Conservation (phyloP, 2,888 invertebrate species). For the Toxonevra muliebris region DNA sequence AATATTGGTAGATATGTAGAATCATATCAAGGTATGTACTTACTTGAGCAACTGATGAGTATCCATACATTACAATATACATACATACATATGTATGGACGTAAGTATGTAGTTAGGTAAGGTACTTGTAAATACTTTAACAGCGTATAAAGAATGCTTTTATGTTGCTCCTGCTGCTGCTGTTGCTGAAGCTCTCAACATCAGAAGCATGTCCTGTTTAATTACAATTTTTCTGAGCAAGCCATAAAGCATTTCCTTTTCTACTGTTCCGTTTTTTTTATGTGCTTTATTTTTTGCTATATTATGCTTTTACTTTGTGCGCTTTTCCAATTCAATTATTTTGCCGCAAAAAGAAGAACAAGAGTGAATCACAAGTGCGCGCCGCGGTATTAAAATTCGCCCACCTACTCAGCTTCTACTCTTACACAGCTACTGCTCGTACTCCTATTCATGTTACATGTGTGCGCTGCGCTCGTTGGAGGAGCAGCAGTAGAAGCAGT, state of each 20-base stretch:
- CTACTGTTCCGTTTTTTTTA: background rate
- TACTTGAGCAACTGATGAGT: background rate
- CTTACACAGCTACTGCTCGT: too few relatives aligned
- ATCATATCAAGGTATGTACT: too few relatives aligned
- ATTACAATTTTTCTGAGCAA: slow-evolving; percentile 44
- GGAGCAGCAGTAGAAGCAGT: too few relatives aligned
- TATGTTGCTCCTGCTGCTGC: background rate
- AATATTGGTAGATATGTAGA: too few relatives aligned
- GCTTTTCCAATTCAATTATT: slow-evolving; percentile 48
- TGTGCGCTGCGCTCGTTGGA: too few relatives aligned
- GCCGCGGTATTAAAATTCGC: slow-evolving; percentile 17
- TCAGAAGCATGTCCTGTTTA: slow-evolving; percentile 45
- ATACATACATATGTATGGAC: background rate
- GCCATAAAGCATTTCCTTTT: slow-evolving; percentile 43
- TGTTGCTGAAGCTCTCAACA: slow-evolving; percentile 27
- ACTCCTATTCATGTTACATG: too few relatives aligned
- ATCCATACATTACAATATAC: background rate
- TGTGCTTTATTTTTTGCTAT: slow-evolving; percentile 10
- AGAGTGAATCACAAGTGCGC: too few relatives aligned
- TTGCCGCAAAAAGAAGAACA: slow-evolving; percentile 39
- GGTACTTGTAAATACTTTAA: background rate
- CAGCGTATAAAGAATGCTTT: background rate
- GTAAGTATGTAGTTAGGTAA: background rate
- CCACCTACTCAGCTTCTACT: too few relatives aligned
- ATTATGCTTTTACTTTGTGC: slow-evolving; percentile 34